Conservation (phyloP, 2,113 vertebrate species). For the Alethe castanea region DNA sequence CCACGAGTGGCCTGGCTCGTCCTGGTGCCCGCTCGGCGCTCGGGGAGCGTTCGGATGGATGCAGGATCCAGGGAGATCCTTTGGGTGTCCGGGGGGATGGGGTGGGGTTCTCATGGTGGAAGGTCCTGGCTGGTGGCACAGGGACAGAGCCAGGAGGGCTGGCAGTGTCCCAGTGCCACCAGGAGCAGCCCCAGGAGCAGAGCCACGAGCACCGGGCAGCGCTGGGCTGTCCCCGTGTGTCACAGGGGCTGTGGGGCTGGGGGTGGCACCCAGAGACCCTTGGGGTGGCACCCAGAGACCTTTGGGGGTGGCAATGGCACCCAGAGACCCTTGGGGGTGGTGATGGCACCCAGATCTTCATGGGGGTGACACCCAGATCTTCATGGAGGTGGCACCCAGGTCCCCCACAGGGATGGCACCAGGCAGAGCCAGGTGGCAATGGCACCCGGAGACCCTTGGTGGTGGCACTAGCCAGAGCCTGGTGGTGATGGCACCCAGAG, state of each 20-base stretch:
- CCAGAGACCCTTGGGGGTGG: too few relatives aligned
- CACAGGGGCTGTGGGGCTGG: neutral
- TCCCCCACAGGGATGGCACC: too few relatives aligned
- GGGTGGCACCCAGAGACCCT: neutral
- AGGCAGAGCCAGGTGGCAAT: too few relatives aligned
- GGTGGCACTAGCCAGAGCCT: too few relatives aligned
- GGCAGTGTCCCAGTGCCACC: neutral
- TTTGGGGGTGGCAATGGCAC: neutral
- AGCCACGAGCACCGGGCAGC: fast-evolving
- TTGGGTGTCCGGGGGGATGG: fast-evolving
- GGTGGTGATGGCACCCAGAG: too few relatives aligned
- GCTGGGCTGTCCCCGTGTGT: fast-evolving
- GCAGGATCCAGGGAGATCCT: fast-evolving
- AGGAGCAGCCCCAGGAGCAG: fast-evolving
- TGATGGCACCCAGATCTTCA: too few relatives aligned
- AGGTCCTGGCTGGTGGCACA: fast-evolving
- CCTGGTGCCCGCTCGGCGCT: fast-evolving
- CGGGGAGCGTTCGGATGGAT: fast-evolving
- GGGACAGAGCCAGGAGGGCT: neutral
- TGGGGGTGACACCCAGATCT: too few relatives aligned
- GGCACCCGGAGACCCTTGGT: too few relatives aligned
- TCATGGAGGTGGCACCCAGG: too few relatives aligned
- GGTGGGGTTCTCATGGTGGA: fast-evolving
- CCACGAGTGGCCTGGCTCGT: fast-evolving
- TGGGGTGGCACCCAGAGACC: neutral